phyloP scores from a whole-genome alignment of 2,113 vertebrate species.

The Sinocyclocheilus anophthalmus region DNA sequence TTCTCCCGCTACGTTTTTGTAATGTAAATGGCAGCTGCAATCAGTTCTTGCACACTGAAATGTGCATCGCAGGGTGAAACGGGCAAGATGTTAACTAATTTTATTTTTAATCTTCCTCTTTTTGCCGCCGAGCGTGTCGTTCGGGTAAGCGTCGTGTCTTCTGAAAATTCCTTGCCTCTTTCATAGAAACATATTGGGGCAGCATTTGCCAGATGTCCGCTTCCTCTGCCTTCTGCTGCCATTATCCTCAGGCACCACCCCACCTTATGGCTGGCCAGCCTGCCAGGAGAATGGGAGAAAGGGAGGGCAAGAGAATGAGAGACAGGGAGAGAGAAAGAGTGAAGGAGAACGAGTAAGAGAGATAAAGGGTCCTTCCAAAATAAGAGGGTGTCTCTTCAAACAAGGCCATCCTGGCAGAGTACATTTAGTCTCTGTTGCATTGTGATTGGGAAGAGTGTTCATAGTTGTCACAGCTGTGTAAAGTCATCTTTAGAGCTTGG shows the following conservation, averaged over 20 bases:
- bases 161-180: conserved; percentile 98
- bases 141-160: conserved; percentile 84
- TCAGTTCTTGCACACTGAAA: conserved; percentile 66
- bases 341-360: not conserved
- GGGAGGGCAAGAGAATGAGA: conserved; percentile 33
- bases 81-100: conserved; percentile 88
- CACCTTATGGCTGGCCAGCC: conserved; percentile 95
- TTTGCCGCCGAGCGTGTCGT: conserved; percentile 90
- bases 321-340: conserved; percentile 9
- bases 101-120: conserved; percentile 88
- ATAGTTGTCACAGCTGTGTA: conserved; percentile 3
- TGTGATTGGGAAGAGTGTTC: conserved; percentile 20
- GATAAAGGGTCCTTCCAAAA: conserved; percentile 65
- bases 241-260: conserved; percentile 97
- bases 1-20: conserved; percentile 42
- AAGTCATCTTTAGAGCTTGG: conserved; percentile 1
- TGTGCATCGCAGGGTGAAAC: conserved; percentile 83
- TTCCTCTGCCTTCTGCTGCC: conserved; percentile 98
- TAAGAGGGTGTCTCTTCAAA: conserved; percentile 77
- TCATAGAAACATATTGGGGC: conserved; percentile 99
- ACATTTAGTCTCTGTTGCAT: not conserved
- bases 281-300: conserved; percentile 71
- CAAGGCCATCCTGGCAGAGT: conserved; percentile 65
- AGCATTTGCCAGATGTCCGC: conserved; percentile 98
- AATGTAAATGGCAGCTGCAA: conserved; percentile 60